Percentiles rank a stretch among this genome's conserved stretches.
Evolutionary conservation across 2,888 invertebrate genomes (phyloP).

Genomic region (Leptinotarsa tumamoca): DNA sequence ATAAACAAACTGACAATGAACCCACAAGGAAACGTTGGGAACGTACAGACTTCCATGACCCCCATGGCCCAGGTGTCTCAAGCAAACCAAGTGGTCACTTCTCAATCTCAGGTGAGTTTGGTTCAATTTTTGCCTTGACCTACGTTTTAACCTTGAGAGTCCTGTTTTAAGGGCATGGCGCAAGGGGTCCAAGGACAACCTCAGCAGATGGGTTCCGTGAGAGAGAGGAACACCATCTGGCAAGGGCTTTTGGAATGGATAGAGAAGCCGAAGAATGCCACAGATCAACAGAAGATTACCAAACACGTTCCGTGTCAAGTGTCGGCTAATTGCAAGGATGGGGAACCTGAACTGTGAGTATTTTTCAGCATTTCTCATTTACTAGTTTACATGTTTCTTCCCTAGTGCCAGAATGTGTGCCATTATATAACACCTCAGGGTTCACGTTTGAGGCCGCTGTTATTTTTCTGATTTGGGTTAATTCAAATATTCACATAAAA

Average conservation of each 20-base stretch:
- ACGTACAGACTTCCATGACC: slow-evolving; percentile 63
- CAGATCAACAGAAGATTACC: slow-evolving; percentile 81
- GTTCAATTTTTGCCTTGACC: neutral
- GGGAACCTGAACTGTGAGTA: slow-evolving; percentile 86
- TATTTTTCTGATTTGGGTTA: too few relatives aligned
- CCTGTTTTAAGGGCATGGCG: slow-evolving; percentile 46
- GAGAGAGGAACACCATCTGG: slow-evolving; percentile 72
- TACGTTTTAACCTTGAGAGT: neutral
- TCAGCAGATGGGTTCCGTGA: slow-evolving; percentile 64
- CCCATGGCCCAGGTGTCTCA: slow-evolving; percentile 60
- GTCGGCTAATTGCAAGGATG: slow-evolving; percentile 78
- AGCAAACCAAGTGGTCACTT: slow-evolving; percentile 58
- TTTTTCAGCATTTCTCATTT: neutral
- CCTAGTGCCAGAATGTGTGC: too few relatives aligned
- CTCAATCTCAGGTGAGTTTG: slow-evolving; percentile 59
- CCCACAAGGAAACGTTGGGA: slow-evolving; percentile 57
- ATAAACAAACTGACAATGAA: slow-evolving; percentile 55
- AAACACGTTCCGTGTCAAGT: slow-evolving; percentile 84
- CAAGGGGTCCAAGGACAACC: slow-evolving; percentile 55
- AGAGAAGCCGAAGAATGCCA: slow-evolving; percentile 85
- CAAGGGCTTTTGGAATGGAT: slow-evolving; percentile 90
- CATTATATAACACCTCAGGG: too few relatives aligned
- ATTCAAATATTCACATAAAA: too few relatives aligned
- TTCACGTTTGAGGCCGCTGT: too few relatives aligned
- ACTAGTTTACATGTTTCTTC: too few relatives aligned